Evolutionary conservation across 2,113 vertebrate genomes (phyloP).

Genomic region (Oceanites oceanicus): DNA sequence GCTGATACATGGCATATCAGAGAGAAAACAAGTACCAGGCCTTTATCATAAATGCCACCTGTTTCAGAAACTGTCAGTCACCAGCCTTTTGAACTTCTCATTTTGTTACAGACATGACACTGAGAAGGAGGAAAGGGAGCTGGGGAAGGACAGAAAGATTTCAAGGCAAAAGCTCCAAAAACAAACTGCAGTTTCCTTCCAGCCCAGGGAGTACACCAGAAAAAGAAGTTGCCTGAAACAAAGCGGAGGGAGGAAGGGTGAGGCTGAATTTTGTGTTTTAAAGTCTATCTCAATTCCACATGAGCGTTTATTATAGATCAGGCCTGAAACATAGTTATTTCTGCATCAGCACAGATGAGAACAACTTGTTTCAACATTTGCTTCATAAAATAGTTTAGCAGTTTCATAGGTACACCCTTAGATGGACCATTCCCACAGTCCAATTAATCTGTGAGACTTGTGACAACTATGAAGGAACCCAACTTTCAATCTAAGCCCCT

Average conservation of each 20-base stretch:
- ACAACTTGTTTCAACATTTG: neutral
- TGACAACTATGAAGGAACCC: neutral
- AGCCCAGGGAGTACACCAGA: neutral
- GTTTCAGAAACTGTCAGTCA: neutral
- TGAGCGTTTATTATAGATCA: neutral
- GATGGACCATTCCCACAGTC: neutral
- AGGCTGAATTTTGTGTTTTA: constrained; percentile 5
- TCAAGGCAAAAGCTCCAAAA: constrained; percentile 22
- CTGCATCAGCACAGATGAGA: neutral
- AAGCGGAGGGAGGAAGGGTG: constrained; percentile 21
- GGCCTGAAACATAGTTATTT: neutral
- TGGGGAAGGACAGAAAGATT: neutral
- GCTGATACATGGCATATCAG: neutral
- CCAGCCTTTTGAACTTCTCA: neutral
- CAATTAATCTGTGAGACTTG: neutral
- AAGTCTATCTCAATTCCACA: neutral
- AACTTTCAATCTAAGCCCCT: neutral
- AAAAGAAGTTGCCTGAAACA: constrained; percentile 42
- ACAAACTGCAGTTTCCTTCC: neutral
- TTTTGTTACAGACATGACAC: neutral
- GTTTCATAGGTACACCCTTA: neutral
- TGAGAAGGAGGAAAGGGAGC: neutral
- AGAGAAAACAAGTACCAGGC: neutral
- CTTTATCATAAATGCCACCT: neutral
- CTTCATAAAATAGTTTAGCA: neutral